Evolutionary conservation across 2,888 invertebrate genomes (phyloP).

Genomic region (Caenorhabditis sp.): DNA sequence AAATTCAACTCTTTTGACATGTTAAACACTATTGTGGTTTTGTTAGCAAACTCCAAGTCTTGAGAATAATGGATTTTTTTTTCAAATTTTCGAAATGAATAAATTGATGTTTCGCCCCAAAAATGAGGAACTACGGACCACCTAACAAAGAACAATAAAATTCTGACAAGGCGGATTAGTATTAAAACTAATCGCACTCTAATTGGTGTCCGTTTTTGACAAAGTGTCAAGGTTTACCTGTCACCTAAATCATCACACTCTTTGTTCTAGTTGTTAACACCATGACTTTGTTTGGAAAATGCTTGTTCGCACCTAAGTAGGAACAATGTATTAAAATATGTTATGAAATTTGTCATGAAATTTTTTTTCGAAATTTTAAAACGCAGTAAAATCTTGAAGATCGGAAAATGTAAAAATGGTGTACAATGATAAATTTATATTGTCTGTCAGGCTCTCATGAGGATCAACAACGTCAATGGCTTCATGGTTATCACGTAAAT

Average conservation of each 20-base stretch:
- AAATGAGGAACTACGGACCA: background rate
- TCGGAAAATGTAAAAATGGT: too few relatives aligned
- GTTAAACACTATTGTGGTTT: too few relatives aligned
- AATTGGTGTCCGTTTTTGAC: background rate
- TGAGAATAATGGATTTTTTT: too few relatives aligned
- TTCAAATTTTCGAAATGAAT: too few relatives aligned
- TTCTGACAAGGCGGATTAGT: background rate
- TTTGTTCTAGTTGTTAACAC: background rate
- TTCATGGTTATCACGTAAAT: too few relatives aligned
- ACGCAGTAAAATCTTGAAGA: too few relatives aligned
- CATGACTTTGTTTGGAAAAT: background rate
- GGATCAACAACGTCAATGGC: too few relatives aligned
- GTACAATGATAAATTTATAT: too few relatives aligned
- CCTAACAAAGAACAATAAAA: background rate
- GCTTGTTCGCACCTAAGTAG: background rate
- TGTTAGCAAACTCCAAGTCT: too few relatives aligned
- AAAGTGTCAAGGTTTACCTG: background rate
- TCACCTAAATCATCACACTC: background rate
- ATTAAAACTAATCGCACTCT: background rate
- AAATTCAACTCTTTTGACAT: background rate
- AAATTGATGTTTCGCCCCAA: background rate
- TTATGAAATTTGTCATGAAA: too few relatives aligned
- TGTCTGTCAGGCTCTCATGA: too few relatives aligned
- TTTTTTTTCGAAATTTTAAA: too few relatives aligned
- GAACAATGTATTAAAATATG: background rate